Conservation (phyloP, 1,140 invertebrate genomes). For the Radopholus similis region DNA sequence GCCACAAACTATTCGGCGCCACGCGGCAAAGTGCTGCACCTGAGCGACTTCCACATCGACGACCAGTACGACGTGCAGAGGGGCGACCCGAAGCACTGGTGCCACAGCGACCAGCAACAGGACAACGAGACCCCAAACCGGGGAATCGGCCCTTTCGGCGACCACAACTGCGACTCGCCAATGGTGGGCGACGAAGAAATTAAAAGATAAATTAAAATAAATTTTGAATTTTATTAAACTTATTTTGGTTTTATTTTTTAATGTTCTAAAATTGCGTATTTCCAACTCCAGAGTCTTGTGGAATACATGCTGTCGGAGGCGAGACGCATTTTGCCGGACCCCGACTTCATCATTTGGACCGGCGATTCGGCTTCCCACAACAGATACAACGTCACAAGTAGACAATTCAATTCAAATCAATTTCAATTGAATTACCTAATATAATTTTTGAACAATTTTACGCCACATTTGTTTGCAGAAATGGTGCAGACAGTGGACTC, state of each 20-base stretch:
- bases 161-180: constrained; percentile 51
- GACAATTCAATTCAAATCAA: neutral
- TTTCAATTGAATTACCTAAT: constrained; percentile 8
- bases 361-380: constrained; percentile 54
- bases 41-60: constrained; percentile 53
- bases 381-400: constrained; percentile 40
- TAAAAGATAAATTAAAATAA: too few species aligned
- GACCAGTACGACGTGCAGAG: constrained; percentile 33
- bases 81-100: constrained; percentile 34
- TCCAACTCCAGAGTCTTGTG: constrained; percentile 39
- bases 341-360: constrained; percentile 53
- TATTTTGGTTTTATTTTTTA: too few species aligned
- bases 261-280: too few species aligned
- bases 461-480: too few species aligned
- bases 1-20: too few species aligned
- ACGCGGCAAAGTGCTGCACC: constrained; percentile 38
- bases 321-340: constrained; percentile 27
- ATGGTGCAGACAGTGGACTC: constrained; percentile 32
- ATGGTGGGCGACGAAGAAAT: constrained; percentile 27
- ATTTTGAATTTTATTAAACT: too few species aligned
- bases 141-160: constrained; percentile 38
- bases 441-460: constrained; percentile 51
- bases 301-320: constrained; percentile 35
- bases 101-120: constrained; percentile 24
- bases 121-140: neutral